These are phyloP conservation scores for Allacma fusca DNA, from an alignment of 2,888 invertebrate species.

Conservation along the genomic window DNA sequence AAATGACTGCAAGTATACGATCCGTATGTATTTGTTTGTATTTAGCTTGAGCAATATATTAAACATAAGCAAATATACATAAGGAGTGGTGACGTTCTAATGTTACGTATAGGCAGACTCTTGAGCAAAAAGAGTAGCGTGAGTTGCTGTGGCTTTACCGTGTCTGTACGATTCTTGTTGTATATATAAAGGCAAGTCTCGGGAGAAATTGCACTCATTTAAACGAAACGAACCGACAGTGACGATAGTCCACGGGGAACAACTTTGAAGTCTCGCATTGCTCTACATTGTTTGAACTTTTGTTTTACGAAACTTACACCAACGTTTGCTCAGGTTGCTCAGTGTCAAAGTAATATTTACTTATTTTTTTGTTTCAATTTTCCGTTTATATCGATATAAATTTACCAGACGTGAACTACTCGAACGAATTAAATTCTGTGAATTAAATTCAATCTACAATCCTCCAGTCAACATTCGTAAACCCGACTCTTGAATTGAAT, in stretches of 20 bases:
- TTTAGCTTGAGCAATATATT: too few species aligned
- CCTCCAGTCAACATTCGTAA: too few species aligned
- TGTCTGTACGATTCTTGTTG: background rate
- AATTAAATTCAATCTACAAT: too few species aligned
- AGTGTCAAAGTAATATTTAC: background rate
- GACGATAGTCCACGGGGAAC: background rate
- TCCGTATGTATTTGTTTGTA: too few species aligned
- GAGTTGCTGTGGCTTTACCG: background rate
- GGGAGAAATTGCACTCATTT: slow-evolving; percentile 31
- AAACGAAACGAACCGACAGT: slow-evolving; percentile 31
- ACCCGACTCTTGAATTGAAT: too few species aligned
- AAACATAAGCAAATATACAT: too few species aligned
- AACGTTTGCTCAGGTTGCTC: background rate
- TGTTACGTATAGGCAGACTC: background rate
- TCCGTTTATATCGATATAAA: too few species aligned
- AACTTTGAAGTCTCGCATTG: background rate
- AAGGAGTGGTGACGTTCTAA: background rate
- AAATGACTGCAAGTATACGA: too few species aligned
- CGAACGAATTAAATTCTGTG: too few species aligned
- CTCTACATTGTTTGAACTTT: slow-evolving; percentile 4
- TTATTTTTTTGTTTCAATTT: too few species aligned
- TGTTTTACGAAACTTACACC: background rate
- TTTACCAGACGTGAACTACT: too few species aligned
- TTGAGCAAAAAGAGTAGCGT: background rate
- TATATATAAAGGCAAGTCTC: slow-evolving; percentile 30